Conservation (phyloP, 1,140 invertebrate species). For the Trachymyrmex septentrionalis region DNA sequence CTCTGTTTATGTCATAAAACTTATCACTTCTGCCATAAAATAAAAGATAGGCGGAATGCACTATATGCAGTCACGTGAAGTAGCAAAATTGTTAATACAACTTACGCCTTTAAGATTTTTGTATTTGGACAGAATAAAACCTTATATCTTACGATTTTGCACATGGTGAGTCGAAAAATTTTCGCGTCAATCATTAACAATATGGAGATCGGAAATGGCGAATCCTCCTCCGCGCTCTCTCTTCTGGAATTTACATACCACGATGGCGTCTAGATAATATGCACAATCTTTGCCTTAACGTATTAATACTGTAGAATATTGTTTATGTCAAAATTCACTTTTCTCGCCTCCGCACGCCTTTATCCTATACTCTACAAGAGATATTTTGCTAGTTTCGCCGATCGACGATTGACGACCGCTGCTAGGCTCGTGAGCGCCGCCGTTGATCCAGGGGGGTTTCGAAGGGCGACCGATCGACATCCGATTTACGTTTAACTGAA, state of each 20-base stretch:
- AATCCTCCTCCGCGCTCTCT: constrained; percentile 57
- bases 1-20: background rate
- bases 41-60: background rate
- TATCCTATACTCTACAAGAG: constrained; percentile 73
- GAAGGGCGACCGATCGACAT: background rate
- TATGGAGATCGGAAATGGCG: background rate
- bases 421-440: constrained; percentile 23
- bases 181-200: constrained; percentile 28
- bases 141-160: constrained; percentile 33
- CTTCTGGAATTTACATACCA: constrained; percentile 57
- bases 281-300: constrained; percentile 80
- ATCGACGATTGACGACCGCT: constrained; percentile 25
- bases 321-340: constrained; percentile 74
- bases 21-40: background rate
- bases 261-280: constrained; percentile 71
- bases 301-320: constrained; percentile 86
- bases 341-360: constrained; percentile 25
- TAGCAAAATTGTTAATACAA: background rate
- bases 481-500: constrained; percentile 22
- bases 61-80: background rate
- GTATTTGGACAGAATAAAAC: background rate
- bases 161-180: background rate
- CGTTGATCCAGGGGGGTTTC: background rate
- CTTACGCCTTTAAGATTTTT: background rate
- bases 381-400: constrained; percentile 70